Evolutionary conservation across 2,797 vertebrate genomes (phyloP).

Genomic region (Eurystomus glaucurus): DNA sequence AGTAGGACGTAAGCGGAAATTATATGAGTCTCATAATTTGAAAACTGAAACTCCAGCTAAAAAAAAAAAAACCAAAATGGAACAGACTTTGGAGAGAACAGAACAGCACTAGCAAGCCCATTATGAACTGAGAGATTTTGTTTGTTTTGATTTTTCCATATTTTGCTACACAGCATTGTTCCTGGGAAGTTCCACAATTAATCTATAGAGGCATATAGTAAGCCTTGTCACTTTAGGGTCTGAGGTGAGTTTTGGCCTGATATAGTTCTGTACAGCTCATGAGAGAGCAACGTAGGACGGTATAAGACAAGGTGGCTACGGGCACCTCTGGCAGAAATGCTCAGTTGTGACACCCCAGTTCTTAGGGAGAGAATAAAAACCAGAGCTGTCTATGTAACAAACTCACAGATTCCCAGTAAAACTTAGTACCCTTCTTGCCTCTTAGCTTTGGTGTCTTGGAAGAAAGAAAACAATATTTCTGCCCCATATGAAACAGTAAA

Average conservation of each 20-base stretch:
- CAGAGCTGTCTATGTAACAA: background rate
- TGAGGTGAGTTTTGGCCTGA: background rate
- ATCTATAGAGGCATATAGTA: background rate
- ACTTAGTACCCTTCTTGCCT: background rate
- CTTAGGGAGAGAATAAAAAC: background rate
- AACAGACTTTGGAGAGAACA: background rate
- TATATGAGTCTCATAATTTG: background rate
- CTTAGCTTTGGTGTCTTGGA: background rate
- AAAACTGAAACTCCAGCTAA: background rate
- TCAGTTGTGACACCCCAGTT: background rate
- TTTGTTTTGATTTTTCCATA: background rate
- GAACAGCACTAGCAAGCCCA: background rate
- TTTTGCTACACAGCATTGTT: background rate
- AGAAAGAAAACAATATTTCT: slow-evolving; percentile 9
- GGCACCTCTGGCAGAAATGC: background rate
- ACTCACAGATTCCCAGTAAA: background rate
- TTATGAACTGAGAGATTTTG: background rate
- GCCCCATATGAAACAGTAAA: slow-evolving; percentile 31
- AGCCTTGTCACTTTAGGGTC: background rate
- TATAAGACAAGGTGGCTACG: background rate
- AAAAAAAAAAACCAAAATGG: background rate
- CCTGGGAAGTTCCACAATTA: background rate
- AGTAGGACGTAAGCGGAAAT: background rate
- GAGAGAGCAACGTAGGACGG: background rate
- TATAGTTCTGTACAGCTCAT: background rate